These are phyloP conservation scores for Schizotus pectinicornis DNA, from an alignment of 2,888 invertebrate species.

Conservation along the genomic window DNA sequence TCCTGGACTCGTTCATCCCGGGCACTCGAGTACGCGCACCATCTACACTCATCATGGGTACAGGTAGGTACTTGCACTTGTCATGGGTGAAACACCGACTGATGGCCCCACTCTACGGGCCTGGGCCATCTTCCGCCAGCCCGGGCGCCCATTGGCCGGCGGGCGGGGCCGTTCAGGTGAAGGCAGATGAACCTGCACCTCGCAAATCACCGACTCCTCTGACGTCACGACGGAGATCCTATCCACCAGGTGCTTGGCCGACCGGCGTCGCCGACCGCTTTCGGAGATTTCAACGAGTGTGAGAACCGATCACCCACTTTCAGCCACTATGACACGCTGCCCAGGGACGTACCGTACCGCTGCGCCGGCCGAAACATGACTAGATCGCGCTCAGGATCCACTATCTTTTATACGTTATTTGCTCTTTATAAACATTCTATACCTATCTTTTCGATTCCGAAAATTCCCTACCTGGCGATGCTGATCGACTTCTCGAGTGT, in stretches of 20 bases:
- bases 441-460: too few species aligned
- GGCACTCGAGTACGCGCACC: slow-evolving; percentile 32
- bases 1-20: slow-evolving; percentile 3
- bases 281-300: slow-evolving; percentile 1
- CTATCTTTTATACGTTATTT: too few species aligned
- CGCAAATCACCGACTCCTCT: slow-evolving; percentile 52
- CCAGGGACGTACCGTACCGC: background rate
- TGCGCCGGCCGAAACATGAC: background rate
- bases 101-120: slow-evolving; percentile 54
- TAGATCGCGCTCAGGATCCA: too few species aligned
- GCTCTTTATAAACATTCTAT: too few species aligned
- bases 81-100: slow-evolving; percentile 52
- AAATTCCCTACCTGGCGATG: too few species aligned
- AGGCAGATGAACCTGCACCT: slow-evolving; percentile 53
- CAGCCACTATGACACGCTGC: background rate
- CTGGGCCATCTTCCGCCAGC: slow-evolving; percentile 56
- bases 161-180: slow-evolving; percentile 54
- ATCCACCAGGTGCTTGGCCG: slow-evolving; percentile 6
- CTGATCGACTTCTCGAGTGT: too few species aligned
- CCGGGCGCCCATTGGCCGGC: slow-evolving; percentile 55
- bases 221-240: slow-evolving; percentile 37
- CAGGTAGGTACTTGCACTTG: slow-evolving; percentile 51
- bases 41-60: slow-evolving; percentile 35
- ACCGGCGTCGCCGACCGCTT: background rate
- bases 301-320: background rate